Conservation (phyloP, 2,888 invertebrate genomes). For the Serripes groenlandicus region DNA sequence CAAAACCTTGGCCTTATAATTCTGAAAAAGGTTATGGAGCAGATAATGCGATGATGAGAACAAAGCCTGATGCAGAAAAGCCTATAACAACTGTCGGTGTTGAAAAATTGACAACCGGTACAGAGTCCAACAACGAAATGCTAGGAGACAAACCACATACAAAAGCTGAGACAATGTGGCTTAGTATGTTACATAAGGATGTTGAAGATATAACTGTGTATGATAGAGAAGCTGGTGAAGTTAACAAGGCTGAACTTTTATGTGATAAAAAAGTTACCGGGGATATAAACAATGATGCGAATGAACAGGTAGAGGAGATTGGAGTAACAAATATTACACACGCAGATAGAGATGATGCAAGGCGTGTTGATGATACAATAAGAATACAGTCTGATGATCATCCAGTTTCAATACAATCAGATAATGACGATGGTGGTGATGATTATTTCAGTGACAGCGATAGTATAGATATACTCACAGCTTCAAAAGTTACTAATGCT, state of each 20-base stretch:
- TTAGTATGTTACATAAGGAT: slow-evolving; percentile 13
- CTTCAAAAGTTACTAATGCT: neutral
- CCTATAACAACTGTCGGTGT: too few relatives aligned
- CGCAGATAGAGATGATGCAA: neutral
- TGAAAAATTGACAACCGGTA: too few relatives aligned
- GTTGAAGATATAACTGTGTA: neutral
- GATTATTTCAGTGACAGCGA: neutral
- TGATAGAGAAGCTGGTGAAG: too few relatives aligned
- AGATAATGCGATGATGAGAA: neutral
- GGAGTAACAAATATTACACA: too few relatives aligned
- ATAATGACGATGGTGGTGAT: neutral
- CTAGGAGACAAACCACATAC: too few relatives aligned
- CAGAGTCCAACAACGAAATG: neutral
- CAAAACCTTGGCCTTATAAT: too few relatives aligned
- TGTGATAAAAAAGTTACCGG: neutral
- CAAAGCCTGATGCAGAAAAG: neutral
- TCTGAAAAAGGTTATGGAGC: neutral
- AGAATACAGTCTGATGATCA: neutral
- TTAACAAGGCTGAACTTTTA: neutral
- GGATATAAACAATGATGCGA: too few relatives aligned
- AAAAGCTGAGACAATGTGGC: slow-evolving; percentile 13
- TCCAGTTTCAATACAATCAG: neutral
- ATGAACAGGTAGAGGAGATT: neutral
- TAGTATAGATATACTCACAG: slow-evolving; percentile 7
- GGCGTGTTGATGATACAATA: neutral